These are phyloP conservation scores for Aleiodes testaceus DNA, from an alignment of 2,888 invertebrate species.

Conservation along the genomic window DNA sequence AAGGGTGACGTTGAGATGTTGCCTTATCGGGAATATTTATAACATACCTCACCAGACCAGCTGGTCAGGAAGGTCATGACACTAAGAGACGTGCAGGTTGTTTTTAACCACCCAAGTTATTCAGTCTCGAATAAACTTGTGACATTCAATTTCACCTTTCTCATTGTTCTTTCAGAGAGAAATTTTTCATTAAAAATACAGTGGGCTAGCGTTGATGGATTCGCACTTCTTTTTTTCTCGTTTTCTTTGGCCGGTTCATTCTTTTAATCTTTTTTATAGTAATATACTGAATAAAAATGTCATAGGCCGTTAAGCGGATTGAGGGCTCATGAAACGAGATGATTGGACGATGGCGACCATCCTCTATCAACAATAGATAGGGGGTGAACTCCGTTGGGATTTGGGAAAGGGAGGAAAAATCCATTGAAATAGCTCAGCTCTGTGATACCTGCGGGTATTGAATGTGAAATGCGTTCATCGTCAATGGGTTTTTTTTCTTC, in stretches of 20 bases:
- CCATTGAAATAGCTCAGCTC: slow-evolving; percentile 20
- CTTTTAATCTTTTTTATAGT: slow-evolving; percentile 1
- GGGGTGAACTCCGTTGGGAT: slow-evolving; percentile 43
- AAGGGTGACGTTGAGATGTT: slow-evolving; percentile 25
- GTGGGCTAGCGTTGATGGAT: background rate
- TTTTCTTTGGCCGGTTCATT: background rate
- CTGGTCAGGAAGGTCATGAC: slow-evolving; percentile 15
- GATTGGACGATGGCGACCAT: slow-evolving; percentile 39
- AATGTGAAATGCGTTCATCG: slow-evolving; percentile 25
- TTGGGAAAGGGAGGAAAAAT: slow-evolving; percentile 32
- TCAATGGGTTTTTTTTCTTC: background rate
- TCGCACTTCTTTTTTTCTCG: background rate
- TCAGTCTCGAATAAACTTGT: background rate
- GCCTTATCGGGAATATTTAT: slow-evolving; percentile 34
- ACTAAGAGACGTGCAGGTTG: background rate
- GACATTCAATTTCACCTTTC: background rate
- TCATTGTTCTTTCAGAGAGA: background rate
- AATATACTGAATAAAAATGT: slow-evolving; percentile 29
- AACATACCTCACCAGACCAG: slow-evolving; percentile 11
- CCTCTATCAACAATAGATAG: slow-evolving; percentile 47
- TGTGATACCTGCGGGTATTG: slow-evolving; percentile 28
- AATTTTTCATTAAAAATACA: background rate
- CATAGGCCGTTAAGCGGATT: slow-evolving; percentile 3
- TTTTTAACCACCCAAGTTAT: background rate
- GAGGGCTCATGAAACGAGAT: slow-evolving; percentile 20